Evolutionary conservation across 2,113 vertebrate genomes (phyloP).

Genomic region (Vulpes lagopus): DNA sequence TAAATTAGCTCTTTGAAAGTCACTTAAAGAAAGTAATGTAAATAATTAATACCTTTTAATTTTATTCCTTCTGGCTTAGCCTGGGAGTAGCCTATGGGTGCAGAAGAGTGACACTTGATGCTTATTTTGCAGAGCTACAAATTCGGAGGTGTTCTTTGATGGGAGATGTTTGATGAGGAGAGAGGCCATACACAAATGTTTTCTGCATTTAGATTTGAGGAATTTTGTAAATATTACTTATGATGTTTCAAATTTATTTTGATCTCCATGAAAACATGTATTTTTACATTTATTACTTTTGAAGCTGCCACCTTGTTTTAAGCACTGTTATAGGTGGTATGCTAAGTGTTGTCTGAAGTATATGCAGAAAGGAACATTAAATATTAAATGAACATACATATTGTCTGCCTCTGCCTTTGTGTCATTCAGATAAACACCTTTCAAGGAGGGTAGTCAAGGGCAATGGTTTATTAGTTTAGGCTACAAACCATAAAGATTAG

Average conservation of each 20-base stretch:
- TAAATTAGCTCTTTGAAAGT: not conserved
- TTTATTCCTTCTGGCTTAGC: not conserved
- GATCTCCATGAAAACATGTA: not conserved
- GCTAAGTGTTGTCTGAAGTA: not conserved
- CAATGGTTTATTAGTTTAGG: constrained; percentile 65
- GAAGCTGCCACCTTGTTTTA: constrained; percentile 11
- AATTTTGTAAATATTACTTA: not conserved
- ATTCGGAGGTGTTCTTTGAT: not conserved
- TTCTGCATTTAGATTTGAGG: not conserved
- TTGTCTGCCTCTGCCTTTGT: constrained; percentile 13
- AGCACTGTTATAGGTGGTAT: not conserved
- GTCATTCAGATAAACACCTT: constrained; percentile 44
- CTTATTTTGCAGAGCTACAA: not conserved
- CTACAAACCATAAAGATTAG: constrained; percentile 64
- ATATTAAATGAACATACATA: constrained; percentile 27
- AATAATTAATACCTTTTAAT: not conserved
- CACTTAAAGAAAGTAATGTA: not conserved
- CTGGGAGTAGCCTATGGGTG: not conserved
- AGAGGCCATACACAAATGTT: not conserved
- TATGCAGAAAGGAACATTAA: constrained; percentile 48
- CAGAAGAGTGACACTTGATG: not conserved
- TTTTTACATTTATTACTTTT: constrained; percentile 10
- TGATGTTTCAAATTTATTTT: not conserved
- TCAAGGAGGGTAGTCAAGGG: constrained; percentile 41
- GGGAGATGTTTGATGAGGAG: not conserved